These are phyloP conservation scores for Machimus rusticus DNA, from an alignment of 2,888 invertebrate species.

Conservation along the genomic window DNA sequence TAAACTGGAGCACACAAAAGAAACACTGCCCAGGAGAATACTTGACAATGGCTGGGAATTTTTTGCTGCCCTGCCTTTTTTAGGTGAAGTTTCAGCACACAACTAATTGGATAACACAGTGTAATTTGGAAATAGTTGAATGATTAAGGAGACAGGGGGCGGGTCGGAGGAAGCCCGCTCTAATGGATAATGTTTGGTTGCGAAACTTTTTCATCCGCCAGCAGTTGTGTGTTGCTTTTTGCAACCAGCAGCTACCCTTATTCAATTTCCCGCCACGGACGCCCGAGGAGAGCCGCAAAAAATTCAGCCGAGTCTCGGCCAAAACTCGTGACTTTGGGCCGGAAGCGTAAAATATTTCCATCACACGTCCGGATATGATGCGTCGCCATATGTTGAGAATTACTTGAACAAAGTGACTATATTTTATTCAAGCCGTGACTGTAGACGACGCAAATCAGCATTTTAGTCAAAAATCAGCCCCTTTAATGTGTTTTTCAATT, in stretches of 20 bases:
- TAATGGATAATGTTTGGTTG: constrained; percentile 34
- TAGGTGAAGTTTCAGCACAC: constrained; percentile 43
- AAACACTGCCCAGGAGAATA: constrained; percentile 30
- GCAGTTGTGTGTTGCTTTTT: constrained; percentile 1
- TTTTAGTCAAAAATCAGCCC: background rate
- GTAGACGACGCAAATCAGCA: background rate
- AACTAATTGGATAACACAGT: constrained; percentile 46
- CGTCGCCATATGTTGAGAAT: background rate
- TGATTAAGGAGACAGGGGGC: constrained; percentile 41
- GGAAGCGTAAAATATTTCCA: background rate
- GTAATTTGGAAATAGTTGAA: constrained; percentile 45
- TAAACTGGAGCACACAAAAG: constrained; percentile 33
- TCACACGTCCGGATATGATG: background rate
- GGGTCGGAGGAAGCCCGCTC: background rate
- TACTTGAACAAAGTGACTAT: background rate
- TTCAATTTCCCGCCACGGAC: constrained; percentile 15
- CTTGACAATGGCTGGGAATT: constrained; percentile 16
- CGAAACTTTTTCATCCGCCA: background rate
- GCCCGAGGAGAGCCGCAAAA: background rate
- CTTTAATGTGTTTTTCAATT: background rate
- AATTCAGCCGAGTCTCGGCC: background rate
- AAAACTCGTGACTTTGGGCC: background rate
- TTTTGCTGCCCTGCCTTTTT: constrained; percentile 6
- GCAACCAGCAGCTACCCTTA: background rate
- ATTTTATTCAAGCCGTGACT: background rate